Evolutionary conservation across 2,113 vertebrate genomes (phyloP).

Genomic region (Charina bottae): DNA sequence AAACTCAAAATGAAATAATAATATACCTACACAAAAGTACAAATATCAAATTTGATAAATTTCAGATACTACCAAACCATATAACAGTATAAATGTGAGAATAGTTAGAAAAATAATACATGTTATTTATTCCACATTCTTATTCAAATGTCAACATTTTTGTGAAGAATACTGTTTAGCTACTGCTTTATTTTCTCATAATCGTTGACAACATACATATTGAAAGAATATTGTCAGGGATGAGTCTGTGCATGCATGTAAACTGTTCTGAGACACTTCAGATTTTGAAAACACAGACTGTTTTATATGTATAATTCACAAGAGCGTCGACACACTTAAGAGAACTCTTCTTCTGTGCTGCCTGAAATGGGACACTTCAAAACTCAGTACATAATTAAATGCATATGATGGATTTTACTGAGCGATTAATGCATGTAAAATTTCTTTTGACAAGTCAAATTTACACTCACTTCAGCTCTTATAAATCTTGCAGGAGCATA

Average conservation of each 20-base stretch:
- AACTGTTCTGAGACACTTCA: neutral
- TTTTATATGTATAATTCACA: constrained; percentile 42
- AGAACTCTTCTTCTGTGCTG: constrained; percentile 42
- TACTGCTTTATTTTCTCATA: constrained; percentile 1
- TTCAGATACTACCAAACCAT: neutral
- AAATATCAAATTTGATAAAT: neutral
- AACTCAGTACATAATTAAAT: constrained; percentile 79
- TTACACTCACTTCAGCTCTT: constrained; percentile 79
- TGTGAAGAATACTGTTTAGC: neutral
- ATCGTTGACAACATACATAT: neutral
- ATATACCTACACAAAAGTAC: neutral
- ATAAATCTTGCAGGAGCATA: constrained; percentile 80
- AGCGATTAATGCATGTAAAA: constrained; percentile 76
- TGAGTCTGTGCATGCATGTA: neutral
- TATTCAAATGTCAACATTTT: neutral
- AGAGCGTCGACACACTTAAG: constrained; percentile 39
- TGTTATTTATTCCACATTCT: neutral
- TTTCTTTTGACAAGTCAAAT: constrained; percentile 81
- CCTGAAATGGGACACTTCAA: constrained; percentile 64
- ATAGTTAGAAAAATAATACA: neutral
- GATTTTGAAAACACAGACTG: constrained; percentile 7
- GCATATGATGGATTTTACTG: constrained; percentile 73
- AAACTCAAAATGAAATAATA: neutral
- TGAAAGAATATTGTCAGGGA: neutral
- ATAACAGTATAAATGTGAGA: neutral